Conservation (phyloP, 2,113 vertebrate genomes). For the Odontesthes bonariensis region DNA sequence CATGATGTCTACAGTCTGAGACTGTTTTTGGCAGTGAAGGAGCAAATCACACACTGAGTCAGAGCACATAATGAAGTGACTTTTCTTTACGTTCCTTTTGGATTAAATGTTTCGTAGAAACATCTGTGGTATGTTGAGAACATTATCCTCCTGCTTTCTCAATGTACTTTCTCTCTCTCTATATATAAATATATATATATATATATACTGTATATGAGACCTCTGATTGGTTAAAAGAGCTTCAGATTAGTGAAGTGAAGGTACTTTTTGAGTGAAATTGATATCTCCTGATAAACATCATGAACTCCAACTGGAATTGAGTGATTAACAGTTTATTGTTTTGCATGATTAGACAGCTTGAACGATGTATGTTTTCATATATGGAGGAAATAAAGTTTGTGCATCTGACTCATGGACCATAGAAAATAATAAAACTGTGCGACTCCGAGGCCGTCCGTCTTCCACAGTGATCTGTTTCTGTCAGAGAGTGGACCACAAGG, state of each 20-base stretch:
- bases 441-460: neutral
- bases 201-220: no score
- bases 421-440: conserved; percentile 8
- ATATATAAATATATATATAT: no score
- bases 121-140: conserved; percentile 57
- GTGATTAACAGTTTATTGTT: neutral
- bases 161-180: no score
- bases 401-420: neutral
- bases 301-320: conserved; percentile 4
- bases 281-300: conserved; percentile 8
- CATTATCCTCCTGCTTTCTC: conserved; percentile 30
- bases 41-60: conserved; percentile 20
- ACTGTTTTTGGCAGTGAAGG: conserved; percentile 12
- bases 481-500: conserved; percentile 31
- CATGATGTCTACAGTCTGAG: neutral
- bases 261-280: conserved; percentile 11
- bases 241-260: conserved; percentile 22
- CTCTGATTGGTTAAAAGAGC: conserved; percentile 37
- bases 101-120: conserved; percentile 46
- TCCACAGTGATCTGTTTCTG: neutral
- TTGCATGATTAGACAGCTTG: no score
- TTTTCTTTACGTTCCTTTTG: conserved; percentile 41
- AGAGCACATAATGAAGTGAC: conserved; percentile 20
- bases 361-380: neutral
- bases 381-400: neutral